phyloP scores from a whole-genome alignment of 92 coral and sea anemone species.

The Zoanthus gigantus region DNA sequence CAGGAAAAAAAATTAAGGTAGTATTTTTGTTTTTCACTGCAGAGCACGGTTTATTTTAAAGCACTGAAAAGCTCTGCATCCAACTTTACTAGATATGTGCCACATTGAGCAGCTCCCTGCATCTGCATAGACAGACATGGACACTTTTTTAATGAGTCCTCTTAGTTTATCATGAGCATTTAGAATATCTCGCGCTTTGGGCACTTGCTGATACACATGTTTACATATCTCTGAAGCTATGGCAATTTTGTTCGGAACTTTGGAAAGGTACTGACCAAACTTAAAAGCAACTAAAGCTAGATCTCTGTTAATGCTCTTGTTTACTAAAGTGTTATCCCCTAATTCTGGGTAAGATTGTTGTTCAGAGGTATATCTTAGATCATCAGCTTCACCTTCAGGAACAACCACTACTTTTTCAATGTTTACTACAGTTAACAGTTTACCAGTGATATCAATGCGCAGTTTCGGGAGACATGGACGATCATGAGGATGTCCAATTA shows the following conservation, averaged over 20 bases:
- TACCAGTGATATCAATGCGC: constrained; percentile 51
- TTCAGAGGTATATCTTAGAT: constrained; percentile 24
- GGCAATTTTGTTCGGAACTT: constrained; percentile 7
- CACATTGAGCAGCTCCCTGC: too few relatives aligned
- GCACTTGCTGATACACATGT: constrained; percentile 53
- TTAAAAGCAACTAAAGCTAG: not conserved
- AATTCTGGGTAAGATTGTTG: not conserved
- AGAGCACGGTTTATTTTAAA: too few relatives aligned
- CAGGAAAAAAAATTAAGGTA: too few relatives aligned
- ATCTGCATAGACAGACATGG: too few relatives aligned
- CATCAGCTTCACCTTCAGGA: not conserved
- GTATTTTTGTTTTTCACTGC: too few relatives aligned
- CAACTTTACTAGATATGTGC: too few relatives aligned
- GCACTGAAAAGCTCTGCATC: too few relatives aligned
- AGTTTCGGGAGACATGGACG: constrained; percentile 54
- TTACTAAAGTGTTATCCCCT: not conserved
- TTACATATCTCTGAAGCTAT: constrained; percentile 68
- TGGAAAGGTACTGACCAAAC: too few relatives aligned
- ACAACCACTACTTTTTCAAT: too few relatives aligned
- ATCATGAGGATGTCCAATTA: constrained; percentile 23
- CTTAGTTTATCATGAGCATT: constrained; percentile 52
- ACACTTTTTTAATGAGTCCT: constrained; percentile 44
- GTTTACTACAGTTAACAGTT: too few relatives aligned
- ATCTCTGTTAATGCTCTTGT: constrained; percentile 23
- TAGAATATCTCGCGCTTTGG: constrained; percentile 67